Evolutionary conservation across 2,113 vertebrate genomes (phyloP).

Genomic region (Procavia capensis): DNA sequence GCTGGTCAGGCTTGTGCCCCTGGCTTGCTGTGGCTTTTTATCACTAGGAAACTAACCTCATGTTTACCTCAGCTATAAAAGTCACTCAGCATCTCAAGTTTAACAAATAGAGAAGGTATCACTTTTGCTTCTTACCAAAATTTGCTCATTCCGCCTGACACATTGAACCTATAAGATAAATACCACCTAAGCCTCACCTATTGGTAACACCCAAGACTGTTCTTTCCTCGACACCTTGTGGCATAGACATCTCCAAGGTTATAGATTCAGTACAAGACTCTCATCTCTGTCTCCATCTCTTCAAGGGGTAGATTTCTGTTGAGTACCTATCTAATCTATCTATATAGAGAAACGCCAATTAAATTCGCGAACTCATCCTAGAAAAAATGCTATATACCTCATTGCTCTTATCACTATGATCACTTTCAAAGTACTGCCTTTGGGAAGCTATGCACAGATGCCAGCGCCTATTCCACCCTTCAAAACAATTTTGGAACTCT

Average conservation of each 20-base stretch:
- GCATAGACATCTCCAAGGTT: not conserved
- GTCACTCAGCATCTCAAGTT: not conserved
- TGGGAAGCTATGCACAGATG: too few relatives aligned
- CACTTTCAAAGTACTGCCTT: too few relatives aligned
- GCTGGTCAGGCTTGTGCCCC: not conserved
- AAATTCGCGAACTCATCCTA: too few relatives aligned
- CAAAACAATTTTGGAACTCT: too few relatives aligned
- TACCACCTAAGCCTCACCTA: not conserved
- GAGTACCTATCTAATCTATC: not conserved
- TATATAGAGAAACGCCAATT: too few relatives aligned
- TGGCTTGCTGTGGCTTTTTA: not conserved
- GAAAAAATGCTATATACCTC: too few relatives aligned
- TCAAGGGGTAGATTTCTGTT: not conserved
- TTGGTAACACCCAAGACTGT: not conserved
- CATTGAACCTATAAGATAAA: not conserved
- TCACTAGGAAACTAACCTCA: not conserved
- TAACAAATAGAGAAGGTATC: not conserved
- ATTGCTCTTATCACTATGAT: too few relatives aligned
- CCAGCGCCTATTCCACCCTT: too few relatives aligned
- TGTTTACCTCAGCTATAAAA: not conserved
- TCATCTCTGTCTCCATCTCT: not conserved
- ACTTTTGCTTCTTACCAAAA: not conserved
- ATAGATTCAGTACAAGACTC: not conserved
- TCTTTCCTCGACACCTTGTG: not conserved
- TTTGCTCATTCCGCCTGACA: not conserved